Evolutionary conservation across 2,797 vertebrate genomes (phyloP), one percentile per base, ranked within the genome.

Genomic region (Holocentrus rufus): DNA sequence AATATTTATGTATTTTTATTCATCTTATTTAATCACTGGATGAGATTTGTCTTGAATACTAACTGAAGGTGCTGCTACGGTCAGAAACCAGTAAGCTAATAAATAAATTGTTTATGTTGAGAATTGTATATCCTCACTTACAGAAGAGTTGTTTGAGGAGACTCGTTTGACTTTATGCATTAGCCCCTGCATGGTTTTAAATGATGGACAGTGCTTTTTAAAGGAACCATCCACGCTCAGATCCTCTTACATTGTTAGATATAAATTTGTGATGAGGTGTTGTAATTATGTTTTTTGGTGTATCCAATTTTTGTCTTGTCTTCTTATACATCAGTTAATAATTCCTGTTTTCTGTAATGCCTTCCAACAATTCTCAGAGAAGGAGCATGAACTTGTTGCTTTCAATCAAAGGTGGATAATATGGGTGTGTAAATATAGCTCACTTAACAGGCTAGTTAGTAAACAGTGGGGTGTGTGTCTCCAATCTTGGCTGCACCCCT

Each of bases 51-150:
- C 70, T 85, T 82, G 66, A 91, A 93, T 91, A 89, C 91, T 83
- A 93, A 92, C 91, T 81, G 44, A 95, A 94, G 94, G 94, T 96
- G 95, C 95, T 96, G 94, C 95, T 96, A 95, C 88, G 89, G 88
- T 87, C 85, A 87, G 69, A 63, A 71, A 79, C 63, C 69, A 80
- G 65, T 87, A 90, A 86, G 86, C 81, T 89, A 87, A 80, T 83
- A 65, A 61, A 70, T 76, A 54, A 70, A 86, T 62, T 58, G 70
- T 87, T 62, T 85, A 58, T 80, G 70, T 76, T 74, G 52, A 66
- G 30, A 31, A 31, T 31, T 31, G 30, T 81, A 23, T 78, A 56
- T 72, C 69, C 69, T 71, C 74, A 63, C 64, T 53, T 76, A 62
- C 3, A 61, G 56, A 60, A 23, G 53, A 57, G 44, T 65, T 42